Conservation (phyloP, 2,113 vertebrate genomes). For the Vidua chalybeata region DNA sequence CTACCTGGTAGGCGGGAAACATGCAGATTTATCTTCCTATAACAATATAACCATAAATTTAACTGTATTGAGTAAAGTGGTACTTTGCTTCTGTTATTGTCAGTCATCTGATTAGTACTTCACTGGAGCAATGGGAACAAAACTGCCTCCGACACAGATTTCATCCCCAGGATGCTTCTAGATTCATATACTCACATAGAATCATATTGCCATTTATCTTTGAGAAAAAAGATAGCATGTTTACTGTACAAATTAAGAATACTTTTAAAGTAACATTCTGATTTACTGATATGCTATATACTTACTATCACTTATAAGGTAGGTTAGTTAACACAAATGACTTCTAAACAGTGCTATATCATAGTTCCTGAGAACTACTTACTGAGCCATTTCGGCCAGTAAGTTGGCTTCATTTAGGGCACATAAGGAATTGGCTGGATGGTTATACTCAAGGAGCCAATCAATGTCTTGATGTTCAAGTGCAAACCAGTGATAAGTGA, state of each 20-base stretch:
- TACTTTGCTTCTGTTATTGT: not conserved
- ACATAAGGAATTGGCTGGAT: not conserved
- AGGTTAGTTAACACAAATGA: not conserved
- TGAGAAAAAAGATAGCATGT: not conserved
- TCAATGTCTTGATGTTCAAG: not conserved
- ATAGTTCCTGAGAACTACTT: not conserved
- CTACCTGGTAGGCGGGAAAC: not conserved
- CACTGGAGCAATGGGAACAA: not conserved
- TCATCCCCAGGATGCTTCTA: not conserved
- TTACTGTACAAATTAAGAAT: not conserved
- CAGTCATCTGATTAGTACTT: not conserved
- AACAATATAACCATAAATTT: conserved; percentile 8
- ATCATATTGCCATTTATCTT: not conserved
- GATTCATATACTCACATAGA: not conserved
- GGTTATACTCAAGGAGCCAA: not conserved
- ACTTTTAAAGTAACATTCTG: not conserved
- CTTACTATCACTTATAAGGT: not conserved
- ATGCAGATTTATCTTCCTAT: not conserved
- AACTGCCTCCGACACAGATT: not conserved
- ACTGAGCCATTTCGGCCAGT: not conserved
- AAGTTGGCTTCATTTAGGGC: not conserved
- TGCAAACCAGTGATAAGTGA: not conserved
- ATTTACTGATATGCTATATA: not conserved
- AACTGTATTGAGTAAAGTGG: not conserved
- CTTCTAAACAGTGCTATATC: not conserved